phyloP scores from a whole-genome alignment of 2,113 vertebrate species.

The Podiceps cristatus region DNA sequence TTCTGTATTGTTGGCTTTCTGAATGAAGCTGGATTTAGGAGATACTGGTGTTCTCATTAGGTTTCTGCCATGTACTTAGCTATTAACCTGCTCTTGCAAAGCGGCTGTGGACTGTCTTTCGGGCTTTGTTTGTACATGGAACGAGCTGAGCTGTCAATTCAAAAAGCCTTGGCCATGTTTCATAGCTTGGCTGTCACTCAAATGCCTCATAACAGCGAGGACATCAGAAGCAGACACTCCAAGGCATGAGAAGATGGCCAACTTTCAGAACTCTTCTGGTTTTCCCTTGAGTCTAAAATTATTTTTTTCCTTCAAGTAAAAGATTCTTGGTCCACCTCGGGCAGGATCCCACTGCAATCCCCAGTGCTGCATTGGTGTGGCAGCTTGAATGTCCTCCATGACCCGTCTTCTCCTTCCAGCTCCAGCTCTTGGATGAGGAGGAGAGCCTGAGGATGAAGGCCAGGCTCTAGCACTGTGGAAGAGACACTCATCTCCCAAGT shows the following conservation, averaged over 20 bases:
- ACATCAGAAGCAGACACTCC: background rate
- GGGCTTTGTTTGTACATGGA: background rate
- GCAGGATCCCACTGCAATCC: background rate
- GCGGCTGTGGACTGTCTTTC: background rate
- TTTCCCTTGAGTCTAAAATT: background rate
- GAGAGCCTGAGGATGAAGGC: background rate
- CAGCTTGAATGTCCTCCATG: background rate
- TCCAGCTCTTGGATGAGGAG: background rate
- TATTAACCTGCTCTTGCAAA: conserved; percentile 34
- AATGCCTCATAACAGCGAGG: background rate
- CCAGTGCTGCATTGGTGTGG: background rate
- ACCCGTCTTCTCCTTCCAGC: background rate
- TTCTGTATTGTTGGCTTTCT: conserved; percentile 4
- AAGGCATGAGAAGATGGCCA: background rate
- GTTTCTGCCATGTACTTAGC: background rate
- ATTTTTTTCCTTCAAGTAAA: background rate
- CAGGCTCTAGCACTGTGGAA: background rate
- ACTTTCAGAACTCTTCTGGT: background rate
- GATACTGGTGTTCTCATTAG: conserved; percentile 12
- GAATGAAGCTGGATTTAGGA: background rate
- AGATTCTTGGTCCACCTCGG: background rate
- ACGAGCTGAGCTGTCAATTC: conserved; percentile 44
- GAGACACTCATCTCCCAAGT: background rate
- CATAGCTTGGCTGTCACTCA: conserved; percentile 1
- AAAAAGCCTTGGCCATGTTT: background rate